Evolutionary conservation across 2,113 vertebrate genomes (phyloP).

Genomic region (Eclectus roratus): DNA sequence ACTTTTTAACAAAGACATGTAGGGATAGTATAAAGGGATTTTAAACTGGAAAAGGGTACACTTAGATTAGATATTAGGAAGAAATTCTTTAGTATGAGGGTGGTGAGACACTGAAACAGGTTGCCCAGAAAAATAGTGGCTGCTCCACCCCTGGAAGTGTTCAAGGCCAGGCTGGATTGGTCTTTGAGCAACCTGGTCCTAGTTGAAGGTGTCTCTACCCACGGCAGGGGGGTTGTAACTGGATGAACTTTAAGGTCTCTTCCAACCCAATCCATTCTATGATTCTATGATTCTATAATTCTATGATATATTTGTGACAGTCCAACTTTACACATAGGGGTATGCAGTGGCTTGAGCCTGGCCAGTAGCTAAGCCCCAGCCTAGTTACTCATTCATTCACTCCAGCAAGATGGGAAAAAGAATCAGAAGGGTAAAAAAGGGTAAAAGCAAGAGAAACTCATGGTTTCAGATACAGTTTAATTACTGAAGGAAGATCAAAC

Average conservation of each 20-base stretch:
- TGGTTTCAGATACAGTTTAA: background rate
- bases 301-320: accelerated
- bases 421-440: background rate
- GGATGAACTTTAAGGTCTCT: background rate
- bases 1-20: background rate
- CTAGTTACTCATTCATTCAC: background rate
- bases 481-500: background rate
- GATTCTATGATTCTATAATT: background rate
- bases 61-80: background rate
- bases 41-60: background rate
- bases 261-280: background rate
- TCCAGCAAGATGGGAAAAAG: background rate
- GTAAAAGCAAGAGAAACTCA: background rate
- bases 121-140: background rate
- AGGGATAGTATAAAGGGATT: background rate
- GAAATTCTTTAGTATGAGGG: background rate
- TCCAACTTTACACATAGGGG: background rate
- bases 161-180: background rate
- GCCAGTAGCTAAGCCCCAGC: background rate
- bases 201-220: background rate
- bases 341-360: background rate
- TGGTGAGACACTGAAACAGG: background rate
- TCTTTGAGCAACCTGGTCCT: background rate
- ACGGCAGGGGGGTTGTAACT: background rate
- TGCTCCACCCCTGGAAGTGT: background rate